A percentile compares a stretch with the other conserved stretches of the same genome.
Evolutionary conservation across 2,888 invertebrate genomes (phyloP).

Genomic region (Elmis aenea): DNA sequence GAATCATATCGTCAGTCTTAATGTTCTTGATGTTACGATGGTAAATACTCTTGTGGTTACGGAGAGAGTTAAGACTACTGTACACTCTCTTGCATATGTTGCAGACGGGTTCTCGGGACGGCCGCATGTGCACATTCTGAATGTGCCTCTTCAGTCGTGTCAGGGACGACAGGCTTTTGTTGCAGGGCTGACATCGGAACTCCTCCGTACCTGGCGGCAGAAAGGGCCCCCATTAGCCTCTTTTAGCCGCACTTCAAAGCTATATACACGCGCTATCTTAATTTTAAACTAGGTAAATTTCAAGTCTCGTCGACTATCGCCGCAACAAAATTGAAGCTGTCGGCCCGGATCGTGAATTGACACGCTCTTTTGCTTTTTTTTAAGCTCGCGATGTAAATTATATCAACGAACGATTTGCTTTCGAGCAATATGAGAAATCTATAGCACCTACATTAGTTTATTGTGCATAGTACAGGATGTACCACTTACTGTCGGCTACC

Average conservation of each 20-base stretch:
- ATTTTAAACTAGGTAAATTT: background rate
- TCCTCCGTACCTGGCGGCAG: constrained; percentile 74
- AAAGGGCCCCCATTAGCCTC: constrained; percentile 42
- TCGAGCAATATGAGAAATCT: no score
- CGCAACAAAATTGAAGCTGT: no score
- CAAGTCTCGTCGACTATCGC: no score
- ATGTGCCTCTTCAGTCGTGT: constrained; percentile 86
- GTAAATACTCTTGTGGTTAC: constrained; percentile 91
- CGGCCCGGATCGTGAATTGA: no score
- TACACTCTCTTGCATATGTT: constrained; percentile 89
- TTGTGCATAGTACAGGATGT: no score
- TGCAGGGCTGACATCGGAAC: constrained; percentile 88
- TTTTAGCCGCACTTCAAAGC: constrained; percentile 30
- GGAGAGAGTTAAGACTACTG: constrained; percentile 84
- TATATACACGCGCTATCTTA: constrained; percentile 25
- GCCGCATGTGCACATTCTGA: constrained; percentile 88
- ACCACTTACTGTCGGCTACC: no score
- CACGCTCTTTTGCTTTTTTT: no score
- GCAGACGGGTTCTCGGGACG: constrained; percentile 85
- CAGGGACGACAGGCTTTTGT: constrained; percentile 82
- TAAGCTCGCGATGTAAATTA: no score
- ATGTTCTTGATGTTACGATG: constrained; percentile 77
- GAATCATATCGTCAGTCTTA: constrained; percentile 50
- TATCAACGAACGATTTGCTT: no score
- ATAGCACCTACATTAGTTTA: no score